Percentiles rank a stretch among this genome's conserved stretches.
Evolutionary conservation across 1,140 invertebrate species (phyloP).

Genomic region (Drosophila ficusphila): DNA sequence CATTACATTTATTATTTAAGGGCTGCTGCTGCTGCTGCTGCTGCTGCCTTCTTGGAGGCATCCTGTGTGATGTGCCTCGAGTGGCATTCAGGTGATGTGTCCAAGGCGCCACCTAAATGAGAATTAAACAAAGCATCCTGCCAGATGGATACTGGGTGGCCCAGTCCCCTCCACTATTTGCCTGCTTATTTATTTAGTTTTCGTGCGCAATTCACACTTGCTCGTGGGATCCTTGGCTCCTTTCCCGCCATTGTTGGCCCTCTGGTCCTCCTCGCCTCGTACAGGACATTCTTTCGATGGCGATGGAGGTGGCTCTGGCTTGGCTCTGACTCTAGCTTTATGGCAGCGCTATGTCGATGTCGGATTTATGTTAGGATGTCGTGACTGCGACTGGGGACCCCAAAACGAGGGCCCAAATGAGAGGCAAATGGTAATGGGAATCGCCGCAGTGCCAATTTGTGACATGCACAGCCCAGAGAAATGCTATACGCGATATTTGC

Average conservation of each 20-base stretch:
- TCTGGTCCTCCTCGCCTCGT: conserved; percentile 3
- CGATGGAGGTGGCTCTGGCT: conserved; percentile 10
- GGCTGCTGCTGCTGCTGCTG: too few relatives aligned
- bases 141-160: conserved; percentile 3
- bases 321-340: conserved; percentile 33
- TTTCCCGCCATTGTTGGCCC: conserved; percentile 32
- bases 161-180: conserved; percentile 9
- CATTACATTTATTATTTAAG: conserved; percentile 63
- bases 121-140: conserved; percentile 73
- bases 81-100: conserved; percentile 32
- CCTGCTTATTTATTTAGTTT: conserved; percentile 61
- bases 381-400: conserved; percentile 50
- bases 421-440: conserved; percentile 42
- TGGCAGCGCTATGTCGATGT: conserved; percentile 46
- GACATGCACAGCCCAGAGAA: conserved; percentile 62
- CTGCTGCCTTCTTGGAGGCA: conserved; percentile 28
- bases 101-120: conserved; percentile 64
- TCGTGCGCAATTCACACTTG: conserved; percentile 53
- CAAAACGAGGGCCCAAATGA: conserved; percentile 39
- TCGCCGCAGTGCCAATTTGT: conserved; percentile 66
- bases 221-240: conserved; percentile 30
- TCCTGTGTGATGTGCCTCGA: conserved; percentile 35
- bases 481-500: conserved; percentile 28
- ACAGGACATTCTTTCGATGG: conserved; percentile 20
- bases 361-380: conserved; percentile 70